Evolutionary conservation across 2,888 invertebrate genomes (phyloP).

Genomic region (Gari tellinella): DNA sequence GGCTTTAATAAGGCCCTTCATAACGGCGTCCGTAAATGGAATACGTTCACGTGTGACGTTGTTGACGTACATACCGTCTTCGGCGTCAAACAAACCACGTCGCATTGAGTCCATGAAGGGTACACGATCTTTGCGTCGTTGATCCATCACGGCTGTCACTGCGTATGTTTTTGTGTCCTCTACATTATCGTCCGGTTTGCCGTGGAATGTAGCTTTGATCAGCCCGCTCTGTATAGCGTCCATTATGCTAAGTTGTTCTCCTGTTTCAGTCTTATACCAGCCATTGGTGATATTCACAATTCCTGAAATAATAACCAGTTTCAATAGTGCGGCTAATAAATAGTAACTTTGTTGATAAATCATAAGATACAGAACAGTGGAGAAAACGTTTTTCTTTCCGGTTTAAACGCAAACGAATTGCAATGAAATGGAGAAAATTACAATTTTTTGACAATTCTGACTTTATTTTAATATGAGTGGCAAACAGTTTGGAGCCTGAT

Average conservation of each 20-base stretch:
- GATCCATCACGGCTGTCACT: constrained; percentile 81
- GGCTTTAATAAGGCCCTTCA: constrained; percentile 83
- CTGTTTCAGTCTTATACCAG: constrained; percentile 71
- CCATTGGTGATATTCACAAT: constrained; percentile 68
- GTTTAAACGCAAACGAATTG: no score
- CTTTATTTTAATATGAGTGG: no score
- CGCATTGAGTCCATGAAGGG: constrained; percentile 73
- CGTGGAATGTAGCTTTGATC: constrained; percentile 76
- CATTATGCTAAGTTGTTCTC: constrained; percentile 69
- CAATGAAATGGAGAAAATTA: no score
- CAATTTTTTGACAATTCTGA: no score
- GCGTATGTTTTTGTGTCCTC: constrained; percentile 80
- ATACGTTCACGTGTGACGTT: constrained; percentile 76
- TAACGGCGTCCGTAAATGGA: constrained; percentile 82
- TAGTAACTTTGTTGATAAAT: no score
- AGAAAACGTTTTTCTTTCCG: no score
- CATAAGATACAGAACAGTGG: no score
- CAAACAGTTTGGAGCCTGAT: no score
- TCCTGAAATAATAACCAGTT: constrained; percentile 54
- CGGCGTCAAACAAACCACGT: constrained; percentile 74
- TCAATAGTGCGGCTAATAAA: no score
- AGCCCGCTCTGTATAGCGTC: constrained; percentile 79
- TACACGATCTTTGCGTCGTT: constrained; percentile 70
- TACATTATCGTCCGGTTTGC: constrained; percentile 55
- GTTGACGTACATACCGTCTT: constrained; percentile 80